Evolutionary conservation across 2,113 vertebrate species (phyloP), one percentile per base, ranked within the genome.

Genomic region (Zosterops japonicus): DNA sequence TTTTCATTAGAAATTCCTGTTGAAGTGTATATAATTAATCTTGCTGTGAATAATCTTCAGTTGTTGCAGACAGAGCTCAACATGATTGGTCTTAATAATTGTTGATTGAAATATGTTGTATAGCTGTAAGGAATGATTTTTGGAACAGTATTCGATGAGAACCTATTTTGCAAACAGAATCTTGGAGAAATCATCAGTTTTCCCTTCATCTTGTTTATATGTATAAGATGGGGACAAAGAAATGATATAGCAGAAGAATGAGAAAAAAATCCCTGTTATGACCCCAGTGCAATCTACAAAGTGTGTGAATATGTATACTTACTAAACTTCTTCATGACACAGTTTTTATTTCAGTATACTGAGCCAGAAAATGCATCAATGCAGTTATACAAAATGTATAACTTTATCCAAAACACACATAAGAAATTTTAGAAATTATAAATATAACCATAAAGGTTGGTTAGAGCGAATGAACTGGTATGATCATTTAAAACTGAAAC

Each of bases 341-440:
- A 27, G 72, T 84, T 96, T 57, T 79, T 24, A 84, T 94, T 79
- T 86, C 67, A 78, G 44, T 83, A 60, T 90, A 56, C 41, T 42
- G 74, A 82, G 69, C 25, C 53, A 87, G n/a, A 91, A 64, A 90
- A 81, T 90, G 12, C 14, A 63, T 91, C 35, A 50, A 72, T 92
- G 13, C 28, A 55, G 13, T 74, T 28, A 19, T 78, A 33, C 9
- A 88, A 86, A 82, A 90, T 41, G 21, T 89, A 19, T 25, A 91
- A 8, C 33, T 85, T 95, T 33, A 35, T 25, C 76, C 83, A 94
- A 95, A 94, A 79, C 36, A 60, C 42, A 79, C 25, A 68, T 55
- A 52, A 60, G 77, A 68, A 50, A 71, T 94, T 90, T 55, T 77
- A 92, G 88, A 94, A 70, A 84, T 83, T 59, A 93, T 57, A 90